phyloP scores from a whole-genome alignment of 2,888 invertebrate species.

The Amiota mariae region DNA sequence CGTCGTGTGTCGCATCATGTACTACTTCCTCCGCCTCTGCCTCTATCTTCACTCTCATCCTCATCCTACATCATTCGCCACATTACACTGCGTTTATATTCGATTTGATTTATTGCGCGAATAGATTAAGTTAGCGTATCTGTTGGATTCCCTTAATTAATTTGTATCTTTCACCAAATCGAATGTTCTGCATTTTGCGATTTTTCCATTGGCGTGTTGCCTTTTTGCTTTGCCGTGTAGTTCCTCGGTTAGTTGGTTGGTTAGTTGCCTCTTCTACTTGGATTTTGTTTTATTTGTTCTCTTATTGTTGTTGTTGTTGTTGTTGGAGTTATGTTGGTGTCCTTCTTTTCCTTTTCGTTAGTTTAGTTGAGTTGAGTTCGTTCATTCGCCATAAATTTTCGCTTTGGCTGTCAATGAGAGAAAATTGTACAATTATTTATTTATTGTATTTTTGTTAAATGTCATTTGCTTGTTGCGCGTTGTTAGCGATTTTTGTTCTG shows the following conservation, averaged over 20 bases:
- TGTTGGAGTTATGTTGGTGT: slow-evolving; percentile 15
- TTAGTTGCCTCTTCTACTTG: slow-evolving; percentile 16
- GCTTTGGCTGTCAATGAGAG: slow-evolving; percentile 59
- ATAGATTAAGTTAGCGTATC: slow-evolving; percentile 71
- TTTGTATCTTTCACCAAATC: slow-evolving; percentile 70
- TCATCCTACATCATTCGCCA: background rate
- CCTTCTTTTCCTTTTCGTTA: background rate
- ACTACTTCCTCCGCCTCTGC: background rate
- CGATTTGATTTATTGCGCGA: slow-evolving; percentile 70
- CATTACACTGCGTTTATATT: slow-evolving; percentile 39
- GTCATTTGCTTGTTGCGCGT: slow-evolving; percentile 34
- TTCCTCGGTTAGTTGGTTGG: slow-evolving; percentile 25
- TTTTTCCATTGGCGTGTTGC: background rate
- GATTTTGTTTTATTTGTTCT: background rate
- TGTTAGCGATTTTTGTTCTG: background rate
- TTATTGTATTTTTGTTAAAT: slow-evolving; percentile 22
- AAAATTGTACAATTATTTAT: slow-evolving; percentile 27
- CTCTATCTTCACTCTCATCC: background rate
- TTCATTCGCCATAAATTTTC: slow-evolving; percentile 58
- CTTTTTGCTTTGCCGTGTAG: slow-evolving; percentile 39
- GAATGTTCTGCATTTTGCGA: slow-evolving; percentile 50
- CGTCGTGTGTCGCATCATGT: background rate
- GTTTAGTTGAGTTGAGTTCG: no score
- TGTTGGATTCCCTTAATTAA: slow-evolving; percentile 71
- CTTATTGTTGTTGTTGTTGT: no score